Evolutionary conservation across 1,140 invertebrate genomes (phyloP), one percentile per base, ranked within the genome.

Genomic region (Episyrphus balteatus): DNA sequence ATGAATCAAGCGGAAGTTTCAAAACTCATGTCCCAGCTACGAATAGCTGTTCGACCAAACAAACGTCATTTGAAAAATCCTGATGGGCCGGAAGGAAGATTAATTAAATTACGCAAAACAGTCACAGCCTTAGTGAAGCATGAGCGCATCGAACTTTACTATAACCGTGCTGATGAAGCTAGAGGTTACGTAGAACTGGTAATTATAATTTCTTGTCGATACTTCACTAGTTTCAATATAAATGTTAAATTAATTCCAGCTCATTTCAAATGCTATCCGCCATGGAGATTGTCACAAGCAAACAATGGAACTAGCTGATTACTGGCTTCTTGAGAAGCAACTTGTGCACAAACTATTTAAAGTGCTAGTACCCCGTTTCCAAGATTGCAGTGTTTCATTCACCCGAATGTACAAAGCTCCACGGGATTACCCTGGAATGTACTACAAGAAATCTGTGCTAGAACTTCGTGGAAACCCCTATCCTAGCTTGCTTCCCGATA

Each of bases 321-420:
- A 78, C 69, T 96, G 89, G 88, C 67, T 96, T 34, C 55, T 82
- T 44, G 91, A 95, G 55, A 94, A 94, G 60, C 84, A 92, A 66
- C 68, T 92, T 12, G 73, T 95, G 6, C 89, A 93, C 56, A 95
- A 95, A 73, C 68, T 95, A 34, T 96, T 96, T 57, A 93, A 95
- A 78, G 90, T 94, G 14, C 66, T 94, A 14, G 88, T 82, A 17
- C 90, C 90, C 11, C 72, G 88, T 44, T 95, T 79, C 71, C 71
- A 86, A 59, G 76, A 85, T 55, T 83, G 75, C 54, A 75, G 73
- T 32, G 64, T 73, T 8, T 77, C 81, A 2, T 92, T 77, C 59
- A 94, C 90, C 19, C 77, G 76, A 59, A 69, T 92, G 54, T 77
- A 80, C 46, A 80, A 75, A 58, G 80, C 82, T 19, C 86, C 87